Conservation (phyloP, 2,888 invertebrate species). For the Leptura quadrifasciata region DNA sequence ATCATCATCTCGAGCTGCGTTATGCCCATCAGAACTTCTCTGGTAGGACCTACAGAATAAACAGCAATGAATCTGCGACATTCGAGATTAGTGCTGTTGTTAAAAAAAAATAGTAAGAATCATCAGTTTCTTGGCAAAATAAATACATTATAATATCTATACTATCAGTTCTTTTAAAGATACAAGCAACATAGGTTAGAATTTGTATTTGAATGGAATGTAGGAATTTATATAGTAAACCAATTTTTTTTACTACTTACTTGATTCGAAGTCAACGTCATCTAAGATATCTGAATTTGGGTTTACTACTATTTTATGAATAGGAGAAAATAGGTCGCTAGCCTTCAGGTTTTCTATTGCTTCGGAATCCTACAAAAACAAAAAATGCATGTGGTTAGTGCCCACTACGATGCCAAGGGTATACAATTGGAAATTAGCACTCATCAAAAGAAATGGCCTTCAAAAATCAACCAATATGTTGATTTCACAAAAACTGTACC, state of each 20-base stretch:
- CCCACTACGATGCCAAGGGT: too few relatives aligned
- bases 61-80: constrained; percentile 2
- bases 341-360: constrained; percentile 78
- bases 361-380: constrained; percentile 62
- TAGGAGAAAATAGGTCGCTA: constrained; percentile 79
- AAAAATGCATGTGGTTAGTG: not conserved
- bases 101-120: not conserved
- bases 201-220: not conserved
- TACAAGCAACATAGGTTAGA: not conserved
- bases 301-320: constrained; percentile 61
- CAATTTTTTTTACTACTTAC: constrained; percentile 48
- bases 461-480: too few relatives aligned
- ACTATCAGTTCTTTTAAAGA: too few relatives aligned
- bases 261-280: constrained; percentile 52
- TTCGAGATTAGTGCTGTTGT: constrained; percentile 11
- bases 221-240: not conserved
- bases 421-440: constrained; percentile 1
- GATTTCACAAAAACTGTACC: too few relatives aligned
- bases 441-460: not conserved
- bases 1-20: constrained; percentile 81
- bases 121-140: not conserved
- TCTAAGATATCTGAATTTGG: constrained; percentile 51
- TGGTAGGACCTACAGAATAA: constrained; percentile 71
- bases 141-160: not conserved
- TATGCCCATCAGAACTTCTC: constrained; percentile 76